These are phyloP conservation scores for Neofelis nebulosa DNA, from an alignment of 2,113 vertebrate species.

Conservation along the genomic window DNA sequence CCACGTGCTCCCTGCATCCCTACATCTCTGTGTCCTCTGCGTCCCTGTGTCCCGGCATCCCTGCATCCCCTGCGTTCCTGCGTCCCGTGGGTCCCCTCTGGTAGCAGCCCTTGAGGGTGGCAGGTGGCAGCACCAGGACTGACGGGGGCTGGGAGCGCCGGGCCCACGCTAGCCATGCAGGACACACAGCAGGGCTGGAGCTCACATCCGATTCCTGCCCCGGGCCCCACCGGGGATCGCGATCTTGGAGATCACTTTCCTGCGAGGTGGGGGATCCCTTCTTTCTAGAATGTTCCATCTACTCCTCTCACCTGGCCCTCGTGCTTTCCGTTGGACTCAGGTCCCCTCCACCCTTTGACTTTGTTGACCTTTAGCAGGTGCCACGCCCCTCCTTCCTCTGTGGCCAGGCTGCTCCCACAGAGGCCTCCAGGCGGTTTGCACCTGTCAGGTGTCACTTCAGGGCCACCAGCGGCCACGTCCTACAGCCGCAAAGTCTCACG, in stretches of 20 bases:
- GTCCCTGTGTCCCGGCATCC: background rate
- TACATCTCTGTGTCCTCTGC: background rate
- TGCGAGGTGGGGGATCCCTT: background rate
- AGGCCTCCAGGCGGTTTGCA: background rate
- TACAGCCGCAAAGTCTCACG: no score
- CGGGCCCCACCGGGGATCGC: accelerated
- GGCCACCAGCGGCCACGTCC: no score
- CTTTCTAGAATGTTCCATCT: background rate
- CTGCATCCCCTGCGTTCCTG: no score
- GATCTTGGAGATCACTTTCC: background rate
- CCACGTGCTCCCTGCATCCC: background rate
- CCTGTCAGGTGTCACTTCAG: no score
- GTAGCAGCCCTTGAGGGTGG: background rate
- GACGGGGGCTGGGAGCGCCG: accelerated
- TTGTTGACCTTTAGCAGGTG: no score
- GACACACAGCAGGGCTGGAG: background rate
- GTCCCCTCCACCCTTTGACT: no score
- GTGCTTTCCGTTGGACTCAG: background rate
- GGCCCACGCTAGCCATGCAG: no score
- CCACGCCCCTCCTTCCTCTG: background rate
- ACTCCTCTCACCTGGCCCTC: background rate
- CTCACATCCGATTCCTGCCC: background rate
- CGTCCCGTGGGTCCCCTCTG: background rate
- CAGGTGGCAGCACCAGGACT: background rate
- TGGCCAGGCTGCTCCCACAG: background rate